These are phyloP conservation scores for Prolemur simus DNA, from an alignment of 2,113 vertebrate species.

Conservation along the genomic window DNA sequence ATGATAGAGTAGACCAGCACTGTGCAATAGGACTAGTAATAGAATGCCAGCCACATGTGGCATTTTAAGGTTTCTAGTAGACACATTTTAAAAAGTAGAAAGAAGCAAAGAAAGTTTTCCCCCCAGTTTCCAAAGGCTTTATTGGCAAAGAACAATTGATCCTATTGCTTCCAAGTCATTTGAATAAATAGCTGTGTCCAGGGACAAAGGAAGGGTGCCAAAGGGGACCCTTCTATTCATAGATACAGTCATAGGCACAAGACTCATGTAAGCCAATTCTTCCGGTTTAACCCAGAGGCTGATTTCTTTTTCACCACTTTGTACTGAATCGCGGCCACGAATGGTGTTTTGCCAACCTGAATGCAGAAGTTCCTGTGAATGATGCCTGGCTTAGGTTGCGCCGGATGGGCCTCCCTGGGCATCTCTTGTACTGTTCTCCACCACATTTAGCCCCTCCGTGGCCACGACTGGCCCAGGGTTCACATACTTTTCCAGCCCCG, in stretches of 20 bases:
- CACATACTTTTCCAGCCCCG: conserved; percentile 85
- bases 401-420: conserved; percentile 93
- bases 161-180: not conserved
- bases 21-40: too few species aligned
- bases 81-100: not conserved
- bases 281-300: conserved; percentile 89
- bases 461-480: conserved; percentile 86
- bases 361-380: conserved; percentile 95
- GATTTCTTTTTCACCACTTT: conserved; percentile 93
- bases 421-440: conserved; percentile 92
- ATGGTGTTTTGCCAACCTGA: conserved; percentile 94
- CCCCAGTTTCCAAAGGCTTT: conserved; percentile 42
- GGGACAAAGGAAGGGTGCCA: not conserved
- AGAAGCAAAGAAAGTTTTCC: not conserved
- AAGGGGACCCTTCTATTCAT: conserved; percentile 83
- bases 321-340: conserved; percentile 93
- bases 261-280: conserved; percentile 86
- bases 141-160: conserved; percentile 34
- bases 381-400: conserved; percentile 93
- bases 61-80: not conserved
- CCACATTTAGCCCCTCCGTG: conserved; percentile 88
- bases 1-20: not conserved
- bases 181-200: conserved; percentile 69
- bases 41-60: not conserved
- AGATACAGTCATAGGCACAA: conserved; percentile 90